Evolutionary conservation across 2,113 vertebrate species (phyloP).

Genomic region (Promerops cafer): DNA sequence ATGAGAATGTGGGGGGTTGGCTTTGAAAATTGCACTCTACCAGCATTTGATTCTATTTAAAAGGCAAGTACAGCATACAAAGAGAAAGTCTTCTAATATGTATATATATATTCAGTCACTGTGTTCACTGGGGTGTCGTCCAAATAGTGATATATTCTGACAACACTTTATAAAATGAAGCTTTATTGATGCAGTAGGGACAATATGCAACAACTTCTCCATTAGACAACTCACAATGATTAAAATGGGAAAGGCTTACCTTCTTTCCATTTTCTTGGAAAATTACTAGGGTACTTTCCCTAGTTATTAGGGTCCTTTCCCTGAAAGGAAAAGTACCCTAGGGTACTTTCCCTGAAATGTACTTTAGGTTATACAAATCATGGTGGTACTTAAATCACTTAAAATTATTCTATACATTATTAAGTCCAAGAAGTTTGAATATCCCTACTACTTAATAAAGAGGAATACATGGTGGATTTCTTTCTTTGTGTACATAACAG

Average conservation of each 20-base stretch:
- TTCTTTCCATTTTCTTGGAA: background rate
- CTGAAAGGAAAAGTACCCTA: background rate
- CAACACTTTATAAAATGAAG: background rate
- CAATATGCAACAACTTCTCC: background rate
- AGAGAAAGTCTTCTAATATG: background rate
- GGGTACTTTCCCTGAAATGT: background rate
- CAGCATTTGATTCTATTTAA: background rate
- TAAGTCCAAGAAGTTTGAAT: background rate
- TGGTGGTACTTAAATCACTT: accelerated
- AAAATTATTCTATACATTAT: background rate
- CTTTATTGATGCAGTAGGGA: background rate
- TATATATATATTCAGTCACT: background rate
- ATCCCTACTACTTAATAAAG: background rate
- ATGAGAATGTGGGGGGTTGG: accelerated
- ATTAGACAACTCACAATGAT: accelerated
- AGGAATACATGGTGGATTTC: background rate
- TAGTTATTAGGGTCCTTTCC: background rate
- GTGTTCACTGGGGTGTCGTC: background rate
- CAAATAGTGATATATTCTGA: background rate
- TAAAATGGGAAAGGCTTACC: background rate
- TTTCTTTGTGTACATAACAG: background rate
- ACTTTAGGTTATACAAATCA: background rate
- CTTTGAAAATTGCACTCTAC: background rate
- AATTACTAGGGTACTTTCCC: background rate
- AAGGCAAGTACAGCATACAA: background rate